phyloP scores from a whole-genome alignment of 2,113 vertebrate genomes.

The Caranx ignobilis region DNA sequence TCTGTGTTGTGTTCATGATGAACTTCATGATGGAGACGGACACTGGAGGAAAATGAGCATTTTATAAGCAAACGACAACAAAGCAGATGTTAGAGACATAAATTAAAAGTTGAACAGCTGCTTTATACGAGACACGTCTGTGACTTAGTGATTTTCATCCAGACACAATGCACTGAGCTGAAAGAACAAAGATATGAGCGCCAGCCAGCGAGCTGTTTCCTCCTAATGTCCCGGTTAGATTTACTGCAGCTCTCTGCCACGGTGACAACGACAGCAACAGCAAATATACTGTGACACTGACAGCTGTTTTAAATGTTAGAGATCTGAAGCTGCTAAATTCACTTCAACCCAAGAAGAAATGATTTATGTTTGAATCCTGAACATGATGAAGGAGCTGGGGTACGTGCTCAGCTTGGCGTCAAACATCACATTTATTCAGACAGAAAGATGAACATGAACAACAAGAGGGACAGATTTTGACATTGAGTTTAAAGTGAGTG shows the following conservation, averaged over 20 bases:
- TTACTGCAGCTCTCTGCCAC: not conserved
- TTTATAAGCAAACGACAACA: not conserved
- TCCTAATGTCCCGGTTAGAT: not conserved
- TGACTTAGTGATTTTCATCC: not conserved
- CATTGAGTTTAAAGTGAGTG: not conserved
- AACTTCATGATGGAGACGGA: not conserved
- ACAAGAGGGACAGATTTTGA: not conserved
- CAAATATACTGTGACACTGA: too few relatives aligned
- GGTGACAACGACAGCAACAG: not conserved
- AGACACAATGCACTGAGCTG: not conserved
- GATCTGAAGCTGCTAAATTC: too few relatives aligned
- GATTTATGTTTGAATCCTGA: too few relatives aligned
- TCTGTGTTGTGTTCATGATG: slow-evolving; percentile 20
- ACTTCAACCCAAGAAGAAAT: too few relatives aligned
- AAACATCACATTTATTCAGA: slow-evolving; percentile 1
- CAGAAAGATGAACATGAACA: not conserved
- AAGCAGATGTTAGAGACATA: slow-evolving; percentile 11
- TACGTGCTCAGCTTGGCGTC: not conserved
- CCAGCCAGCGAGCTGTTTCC: slow-evolving; percentile 66
- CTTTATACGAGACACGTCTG: not conserved
- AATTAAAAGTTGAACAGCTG: slow-evolving; percentile 11
- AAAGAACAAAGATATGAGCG: not conserved
- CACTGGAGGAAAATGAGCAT: not conserved
- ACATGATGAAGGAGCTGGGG: not conserved
- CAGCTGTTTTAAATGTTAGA: too few relatives aligned